These are phyloP conservation scores for Macrobrachium nipponense DNA, from an alignment of 1,140 invertebrate genomes.

Conservation along the genomic window DNA sequence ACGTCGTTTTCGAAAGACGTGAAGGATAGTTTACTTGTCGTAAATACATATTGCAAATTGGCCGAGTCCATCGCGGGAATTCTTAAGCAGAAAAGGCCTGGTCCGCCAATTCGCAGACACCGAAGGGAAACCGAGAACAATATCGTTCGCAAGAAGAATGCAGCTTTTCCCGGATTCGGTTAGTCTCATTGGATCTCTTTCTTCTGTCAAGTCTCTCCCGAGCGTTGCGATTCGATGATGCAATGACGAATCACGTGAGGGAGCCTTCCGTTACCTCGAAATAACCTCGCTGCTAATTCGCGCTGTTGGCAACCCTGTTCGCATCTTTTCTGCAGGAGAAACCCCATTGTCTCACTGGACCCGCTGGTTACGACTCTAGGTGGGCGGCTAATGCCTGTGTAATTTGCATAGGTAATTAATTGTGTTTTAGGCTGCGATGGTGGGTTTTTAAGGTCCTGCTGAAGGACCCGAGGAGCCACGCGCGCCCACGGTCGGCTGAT, in stretches of 20 bases:
- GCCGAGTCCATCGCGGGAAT: background rate
- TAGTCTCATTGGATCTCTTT: too few species aligned
- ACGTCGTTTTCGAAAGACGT: too few species aligned
- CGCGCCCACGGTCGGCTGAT: background rate
- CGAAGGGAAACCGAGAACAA: too few species aligned
- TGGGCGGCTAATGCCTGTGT: conserved; percentile 43
- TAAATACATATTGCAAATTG: conserved; percentile 3
- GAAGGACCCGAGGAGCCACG: background rate
- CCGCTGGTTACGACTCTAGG: conserved; percentile 32
- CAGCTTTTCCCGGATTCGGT: too few species aligned
- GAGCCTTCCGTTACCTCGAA: too few species aligned
- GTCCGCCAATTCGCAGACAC: too few species aligned
- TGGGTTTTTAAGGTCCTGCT: conserved; percentile 14
- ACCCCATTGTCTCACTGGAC: conserved; percentile 43
- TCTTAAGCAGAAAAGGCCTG: background rate
- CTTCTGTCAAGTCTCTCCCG: too few species aligned
- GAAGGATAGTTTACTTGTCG: background rate
- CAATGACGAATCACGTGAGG: too few species aligned
- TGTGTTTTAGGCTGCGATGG: conserved; percentile 39
- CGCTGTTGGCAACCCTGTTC: background rate
- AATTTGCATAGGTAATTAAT: conserved; percentile 54
- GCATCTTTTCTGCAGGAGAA: conserved; percentile 37
- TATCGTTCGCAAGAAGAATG: too few species aligned
- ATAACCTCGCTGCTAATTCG: too few species aligned
- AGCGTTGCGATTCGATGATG: too few species aligned